Conservation (phyloP, 2,888 invertebrate genomes). For the Leucozona laternaria region DNA sequence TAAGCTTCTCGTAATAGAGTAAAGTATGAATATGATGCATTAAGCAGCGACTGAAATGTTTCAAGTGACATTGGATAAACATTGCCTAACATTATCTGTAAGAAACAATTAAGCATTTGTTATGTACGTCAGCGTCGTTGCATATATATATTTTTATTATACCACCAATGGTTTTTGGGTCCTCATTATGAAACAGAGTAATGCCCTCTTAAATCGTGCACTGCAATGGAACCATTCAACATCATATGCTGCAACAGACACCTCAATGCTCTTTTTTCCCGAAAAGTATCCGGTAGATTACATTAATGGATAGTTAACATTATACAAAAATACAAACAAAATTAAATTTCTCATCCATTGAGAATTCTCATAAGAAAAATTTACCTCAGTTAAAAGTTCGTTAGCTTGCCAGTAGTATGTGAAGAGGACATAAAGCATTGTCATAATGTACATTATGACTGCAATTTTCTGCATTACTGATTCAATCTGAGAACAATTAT, state of each 20-base stretch:
- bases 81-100: slow-evolving; percentile 78
- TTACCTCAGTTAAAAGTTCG: slow-evolving; percentile 80
- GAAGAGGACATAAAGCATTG: slow-evolving; percentile 81
- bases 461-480: slow-evolving; percentile 77
- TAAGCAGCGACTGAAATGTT: slow-evolving; percentile 81
- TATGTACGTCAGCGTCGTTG: neutral
- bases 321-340: slow-evolving; percentile 26
- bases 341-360: slow-evolving; percentile 13
- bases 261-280: slow-evolving; percentile 78
- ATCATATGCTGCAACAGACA: slow-evolving; percentile 80
- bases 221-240: slow-evolving; percentile 80
- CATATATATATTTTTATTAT: neutral
- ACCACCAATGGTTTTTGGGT: slow-evolving; percentile 81
- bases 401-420: slow-evolving; percentile 82
- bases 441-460: slow-evolving; percentile 80
- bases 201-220: slow-evolving; percentile 78
- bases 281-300: slow-evolving; percentile 39
- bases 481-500: slow-evolving; percentile 72
- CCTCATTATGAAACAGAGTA: slow-evolving; percentile 80
- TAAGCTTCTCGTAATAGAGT: slow-evolving; percentile 79
- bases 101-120: neutral
- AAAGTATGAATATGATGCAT: slow-evolving; percentile 82
- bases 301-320: slow-evolving; percentile 49
- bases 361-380: slow-evolving; percentile 30
- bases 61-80: slow-evolving; percentile 80